A percentile compares a stretch with the other conserved stretches of the same genome.
These are phyloP conservation scores for Dendrocincla fuliginosa DNA, from an alignment of 2,797 vertebrate species.

Conservation along the genomic window DNA sequence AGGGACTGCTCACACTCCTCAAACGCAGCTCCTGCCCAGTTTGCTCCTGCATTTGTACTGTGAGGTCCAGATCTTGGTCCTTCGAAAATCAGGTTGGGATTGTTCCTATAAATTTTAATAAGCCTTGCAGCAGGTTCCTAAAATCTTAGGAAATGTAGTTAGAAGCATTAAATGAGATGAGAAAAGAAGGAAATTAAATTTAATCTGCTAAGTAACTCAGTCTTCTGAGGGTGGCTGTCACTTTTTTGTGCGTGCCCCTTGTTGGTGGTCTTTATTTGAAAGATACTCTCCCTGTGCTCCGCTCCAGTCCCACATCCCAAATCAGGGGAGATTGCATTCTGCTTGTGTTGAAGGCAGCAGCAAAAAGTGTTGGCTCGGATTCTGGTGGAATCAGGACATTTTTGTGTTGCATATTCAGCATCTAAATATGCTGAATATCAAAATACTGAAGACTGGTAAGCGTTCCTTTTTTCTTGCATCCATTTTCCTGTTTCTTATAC, in stretches of 20 bases:
- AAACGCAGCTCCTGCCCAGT: background rate
- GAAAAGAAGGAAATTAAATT: background rate
- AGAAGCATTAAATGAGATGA: background rate
- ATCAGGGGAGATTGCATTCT: background rate
- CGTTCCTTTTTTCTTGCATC: background rate
- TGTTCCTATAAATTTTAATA: background rate
- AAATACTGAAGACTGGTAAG: background rate
- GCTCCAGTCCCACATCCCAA: background rate
- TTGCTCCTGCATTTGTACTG: background rate
- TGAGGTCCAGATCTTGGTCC: background rate
- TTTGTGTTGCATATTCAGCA: background rate
- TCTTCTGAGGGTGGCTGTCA: background rate
- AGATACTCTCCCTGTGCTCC: background rate
- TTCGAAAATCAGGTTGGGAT: background rate
- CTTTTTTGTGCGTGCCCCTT: background rate
- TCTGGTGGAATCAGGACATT: background rate
- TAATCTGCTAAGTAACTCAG: background rate
- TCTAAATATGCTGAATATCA: background rate
- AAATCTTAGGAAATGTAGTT: background rate
- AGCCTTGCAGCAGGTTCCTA: background rate
- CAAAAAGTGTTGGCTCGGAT: background rate
- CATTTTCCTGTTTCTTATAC: background rate
- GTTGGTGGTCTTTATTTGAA: background rate
- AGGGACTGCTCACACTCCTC: rapidly evolving
- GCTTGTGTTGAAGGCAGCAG: background rate